phyloP scores from a whole-genome alignment of 2,888 invertebrate species.

The Oscheius sp. region DNA sequence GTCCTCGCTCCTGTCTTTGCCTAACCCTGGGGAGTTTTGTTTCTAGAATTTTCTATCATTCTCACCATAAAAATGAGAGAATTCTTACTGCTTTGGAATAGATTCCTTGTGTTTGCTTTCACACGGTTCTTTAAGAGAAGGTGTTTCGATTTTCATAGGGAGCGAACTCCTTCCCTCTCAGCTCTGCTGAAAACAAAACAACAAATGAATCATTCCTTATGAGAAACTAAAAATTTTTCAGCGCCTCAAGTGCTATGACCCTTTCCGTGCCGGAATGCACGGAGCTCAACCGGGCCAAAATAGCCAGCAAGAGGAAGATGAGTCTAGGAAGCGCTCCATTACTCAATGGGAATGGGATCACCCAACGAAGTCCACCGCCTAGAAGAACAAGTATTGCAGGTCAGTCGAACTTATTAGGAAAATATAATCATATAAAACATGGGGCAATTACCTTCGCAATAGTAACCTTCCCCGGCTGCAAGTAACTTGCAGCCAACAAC shows the following conservation, averaged over 20 bases:
- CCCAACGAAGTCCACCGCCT: conserved; percentile 39
- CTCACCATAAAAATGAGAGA: no score
- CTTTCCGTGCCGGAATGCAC: conserved; percentile 52
- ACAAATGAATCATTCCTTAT: neutral
- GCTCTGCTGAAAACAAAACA: neutral
- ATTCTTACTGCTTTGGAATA: no score
- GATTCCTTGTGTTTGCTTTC: conserved; percentile 12
- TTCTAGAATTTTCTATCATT: no score
- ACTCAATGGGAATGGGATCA: conserved; percentile 40
- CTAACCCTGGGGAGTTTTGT: no score
- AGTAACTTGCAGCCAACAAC: no score
- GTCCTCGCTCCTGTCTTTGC: no score
- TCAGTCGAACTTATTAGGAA: conserved; percentile 11
- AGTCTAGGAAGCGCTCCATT: conserved; percentile 47
- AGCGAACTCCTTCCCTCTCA: neutral
- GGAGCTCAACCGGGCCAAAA: conserved; percentile 43
- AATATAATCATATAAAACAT: no score
- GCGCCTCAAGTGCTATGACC: conserved; percentile 48
- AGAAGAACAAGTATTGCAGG: conserved; percentile 53
- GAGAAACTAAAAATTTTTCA: conserved; percentile 16
- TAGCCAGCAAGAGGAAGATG: conserved; percentile 46
- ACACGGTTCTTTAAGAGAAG: conserved; percentile 11
- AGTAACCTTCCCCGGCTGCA: no score
- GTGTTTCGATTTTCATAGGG: conserved; percentile 11
- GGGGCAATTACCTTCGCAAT: no score